phyloP scores from a whole-genome alignment of 1,140 invertebrate genomes.

The Neocloeon triangulifer region DNA sequence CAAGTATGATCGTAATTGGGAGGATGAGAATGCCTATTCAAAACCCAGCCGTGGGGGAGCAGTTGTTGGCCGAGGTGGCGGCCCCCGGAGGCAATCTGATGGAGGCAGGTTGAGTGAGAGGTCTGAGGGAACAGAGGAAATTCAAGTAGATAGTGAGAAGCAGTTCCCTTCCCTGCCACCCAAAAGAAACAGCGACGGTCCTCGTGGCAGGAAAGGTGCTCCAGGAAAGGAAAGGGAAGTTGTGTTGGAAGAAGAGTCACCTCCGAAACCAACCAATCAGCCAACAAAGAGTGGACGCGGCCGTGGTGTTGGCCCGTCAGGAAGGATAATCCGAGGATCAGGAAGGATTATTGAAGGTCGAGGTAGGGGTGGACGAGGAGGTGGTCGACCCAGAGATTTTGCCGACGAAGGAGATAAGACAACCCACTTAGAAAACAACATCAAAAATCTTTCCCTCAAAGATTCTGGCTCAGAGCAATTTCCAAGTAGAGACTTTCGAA shows the following conservation, averaged over 20 bases:
- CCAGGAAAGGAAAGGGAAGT: not conserved
- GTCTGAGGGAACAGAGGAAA: slow-evolving; percentile 1
- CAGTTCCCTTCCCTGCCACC: not conserved
- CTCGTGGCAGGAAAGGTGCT: not conserved
- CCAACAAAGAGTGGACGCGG: not conserved
- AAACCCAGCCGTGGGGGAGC: slow-evolving; percentile 14
- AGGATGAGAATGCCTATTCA: slow-evolving; percentile 68
- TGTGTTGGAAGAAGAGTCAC: not conserved
- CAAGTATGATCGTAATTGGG: slow-evolving; percentile 79
- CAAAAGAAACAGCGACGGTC: not conserved
- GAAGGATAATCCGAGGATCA: too few relatives aligned
- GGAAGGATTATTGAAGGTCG: too few relatives aligned
- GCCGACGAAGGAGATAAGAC: too few relatives aligned
- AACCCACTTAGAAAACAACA: too few relatives aligned
- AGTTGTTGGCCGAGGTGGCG: slow-evolving; percentile 2
- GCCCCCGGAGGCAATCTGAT: slow-evolving; percentile 1
- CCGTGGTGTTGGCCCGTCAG: too few relatives aligned
- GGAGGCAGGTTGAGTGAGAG: slow-evolving; percentile 1
- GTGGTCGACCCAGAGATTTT: too few relatives aligned
- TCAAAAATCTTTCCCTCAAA: too few relatives aligned
- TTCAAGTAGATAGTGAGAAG: not conserved
- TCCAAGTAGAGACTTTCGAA: too few relatives aligned
- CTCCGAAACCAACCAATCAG: not conserved
- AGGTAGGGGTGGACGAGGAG: too few relatives aligned
- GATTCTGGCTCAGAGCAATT: too few relatives aligned